phyloP scores from a whole-genome alignment of 1,140 invertebrate species.

The Hermetia illucens region DNA sequence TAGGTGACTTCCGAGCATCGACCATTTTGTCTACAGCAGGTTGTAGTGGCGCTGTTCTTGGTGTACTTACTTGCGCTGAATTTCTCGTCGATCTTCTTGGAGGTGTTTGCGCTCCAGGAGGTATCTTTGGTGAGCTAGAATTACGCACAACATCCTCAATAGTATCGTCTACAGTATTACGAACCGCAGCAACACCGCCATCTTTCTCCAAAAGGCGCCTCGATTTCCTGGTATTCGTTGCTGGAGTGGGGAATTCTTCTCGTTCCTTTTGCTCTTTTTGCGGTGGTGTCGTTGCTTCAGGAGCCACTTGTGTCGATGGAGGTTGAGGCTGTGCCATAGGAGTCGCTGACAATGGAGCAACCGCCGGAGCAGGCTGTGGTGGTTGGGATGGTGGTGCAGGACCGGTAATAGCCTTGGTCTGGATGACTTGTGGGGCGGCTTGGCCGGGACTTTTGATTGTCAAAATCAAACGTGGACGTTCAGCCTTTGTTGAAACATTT shows the following conservation, averaged over 20 bases:
- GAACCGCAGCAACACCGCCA: slow-evolving; percentile 37
- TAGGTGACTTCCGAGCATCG: slow-evolving; percentile 45
- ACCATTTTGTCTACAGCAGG: slow-evolving; percentile 11
- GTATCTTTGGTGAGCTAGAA: slow-evolving; percentile 25
- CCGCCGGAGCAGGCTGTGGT: slow-evolving; percentile 4
- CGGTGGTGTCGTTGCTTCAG: slow-evolving; percentile 8
- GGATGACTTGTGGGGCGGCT: slow-evolving; percentile 7
- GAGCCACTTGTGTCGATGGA: slow-evolving; percentile 1
- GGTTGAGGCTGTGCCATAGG: slow-evolving; percentile 16
- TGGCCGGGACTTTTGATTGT: slow-evolving; percentile 59
- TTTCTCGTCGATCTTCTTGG: slow-evolving; percentile 19
- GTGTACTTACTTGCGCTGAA: slow-evolving; percentile 14
- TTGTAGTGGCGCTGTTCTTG: slow-evolving; percentile 7
- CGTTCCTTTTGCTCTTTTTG: slow-evolving; percentile 19
- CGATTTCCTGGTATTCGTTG: slow-evolving; percentile 59
- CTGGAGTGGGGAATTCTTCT: slow-evolving; percentile 45
- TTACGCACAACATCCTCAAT: slow-evolving; percentile 74
- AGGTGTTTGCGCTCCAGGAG: slow-evolving; percentile 19
- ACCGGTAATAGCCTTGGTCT: neutral
- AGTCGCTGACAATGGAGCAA: slow-evolving; percentile 6
- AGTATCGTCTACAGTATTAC: slow-evolving; percentile 66
- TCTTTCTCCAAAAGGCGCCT: slow-evolving; percentile 65
- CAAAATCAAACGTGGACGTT: slow-evolving; percentile 55
- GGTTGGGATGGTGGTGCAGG: slow-evolving; percentile 2
- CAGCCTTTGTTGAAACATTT: slow-evolving; percentile 35